Evolutionary conservation across 1,140 invertebrate genomes (phyloP).

Genomic region (Yoshiicerus persimilis): DNA sequence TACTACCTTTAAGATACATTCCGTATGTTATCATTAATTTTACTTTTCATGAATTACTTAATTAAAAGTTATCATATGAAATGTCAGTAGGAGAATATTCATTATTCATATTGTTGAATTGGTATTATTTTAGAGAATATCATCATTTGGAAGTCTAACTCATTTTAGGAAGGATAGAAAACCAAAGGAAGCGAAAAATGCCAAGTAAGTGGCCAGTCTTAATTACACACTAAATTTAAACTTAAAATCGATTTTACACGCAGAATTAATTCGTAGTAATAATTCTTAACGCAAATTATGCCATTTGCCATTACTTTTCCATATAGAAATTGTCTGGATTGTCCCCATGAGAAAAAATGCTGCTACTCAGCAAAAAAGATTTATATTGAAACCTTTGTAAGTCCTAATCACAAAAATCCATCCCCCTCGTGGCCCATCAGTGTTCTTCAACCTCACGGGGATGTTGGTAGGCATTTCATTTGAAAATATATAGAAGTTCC

Average conservation of each 20-base stretch:
- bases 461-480: constrained; percentile 28
- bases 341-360: constrained; percentile 53
- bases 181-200: constrained; percentile 39
- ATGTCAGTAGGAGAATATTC: too few relatives aligned
- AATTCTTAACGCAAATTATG: neutral
- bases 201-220: constrained; percentile 28
- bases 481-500: too few relatives aligned
- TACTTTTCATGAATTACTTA: too few relatives aligned
- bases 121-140: neutral
- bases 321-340: constrained; percentile 54
- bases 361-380: constrained; percentile 58
- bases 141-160: constrained; percentile 55
- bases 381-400: constrained; percentile 52
- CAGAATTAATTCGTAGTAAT: too few relatives aligned
- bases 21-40: too few relatives aligned
- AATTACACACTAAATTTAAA: too few relatives aligned
- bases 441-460: constrained; percentile 44
- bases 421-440: constrained; percentile 43
- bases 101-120: neutral
- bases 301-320: neutral
- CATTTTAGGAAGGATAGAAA: constrained; percentile 54
- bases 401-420: neutral
- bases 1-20: too few relatives aligned
- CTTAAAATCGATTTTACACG: too few relatives aligned
- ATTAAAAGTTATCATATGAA: too few relatives aligned